Conservation (phyloP, 92 coral and sea anemone species). For the Palythoa caribaeorum region DNA sequence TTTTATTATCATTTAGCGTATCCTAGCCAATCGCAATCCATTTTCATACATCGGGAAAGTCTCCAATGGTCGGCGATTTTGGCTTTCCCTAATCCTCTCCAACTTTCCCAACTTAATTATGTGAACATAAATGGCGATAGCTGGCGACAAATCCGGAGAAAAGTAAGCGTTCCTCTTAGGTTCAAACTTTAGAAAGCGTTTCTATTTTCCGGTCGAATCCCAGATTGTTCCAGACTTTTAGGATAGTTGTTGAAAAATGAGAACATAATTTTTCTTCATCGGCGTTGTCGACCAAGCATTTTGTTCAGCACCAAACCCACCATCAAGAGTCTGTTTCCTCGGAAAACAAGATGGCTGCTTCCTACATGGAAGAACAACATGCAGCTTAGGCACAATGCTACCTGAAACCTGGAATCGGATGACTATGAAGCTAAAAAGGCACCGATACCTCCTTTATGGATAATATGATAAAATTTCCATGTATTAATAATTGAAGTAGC, state of each 20-base stretch:
- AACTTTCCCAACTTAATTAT: too few species aligned
- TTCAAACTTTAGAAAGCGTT: neutral
- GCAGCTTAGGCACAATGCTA: too few species aligned
- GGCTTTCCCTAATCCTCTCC: too few species aligned
- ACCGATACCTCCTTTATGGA: too few species aligned
- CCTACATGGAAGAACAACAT: neutral
- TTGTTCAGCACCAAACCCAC: neutral
- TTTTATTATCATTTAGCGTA: too few species aligned
- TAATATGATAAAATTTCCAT: too few species aligned
- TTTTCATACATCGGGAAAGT: too few species aligned
- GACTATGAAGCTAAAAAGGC: too few species aligned
- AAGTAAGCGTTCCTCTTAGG: neutral
- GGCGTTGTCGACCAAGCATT: neutral
- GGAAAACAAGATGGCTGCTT: constrained; percentile 19
- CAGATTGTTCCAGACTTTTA: neutral
- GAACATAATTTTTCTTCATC: constrained; percentile 15
- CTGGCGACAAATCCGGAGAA: constrained; percentile 15
- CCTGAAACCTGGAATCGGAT: too few species aligned
- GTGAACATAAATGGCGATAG: neutral
- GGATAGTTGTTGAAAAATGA: neutral
- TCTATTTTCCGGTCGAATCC: constrained; percentile 14
- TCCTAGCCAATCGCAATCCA: too few species aligned
- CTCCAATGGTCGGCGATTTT: too few species aligned
- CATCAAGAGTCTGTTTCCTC: neutral
- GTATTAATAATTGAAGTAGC: too few species aligned